phyloP scores from a whole-genome alignment of 2,797 vertebrate genomes.

The Gallirallus australis region DNA sequence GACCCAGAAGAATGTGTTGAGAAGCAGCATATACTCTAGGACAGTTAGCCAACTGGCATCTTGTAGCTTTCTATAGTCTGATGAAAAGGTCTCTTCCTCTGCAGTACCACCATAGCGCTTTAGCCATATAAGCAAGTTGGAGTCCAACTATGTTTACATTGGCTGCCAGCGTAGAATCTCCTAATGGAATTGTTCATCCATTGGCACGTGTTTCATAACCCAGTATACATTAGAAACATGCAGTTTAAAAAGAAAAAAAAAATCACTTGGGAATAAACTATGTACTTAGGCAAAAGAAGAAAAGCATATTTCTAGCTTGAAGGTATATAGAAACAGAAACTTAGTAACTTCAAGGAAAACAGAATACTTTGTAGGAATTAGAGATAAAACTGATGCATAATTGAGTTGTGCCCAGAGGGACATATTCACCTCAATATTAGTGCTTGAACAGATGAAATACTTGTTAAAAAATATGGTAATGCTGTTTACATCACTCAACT shows the following conservation, averaged over 20 bases:
- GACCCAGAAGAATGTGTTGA: background rate
- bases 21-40: background rate
- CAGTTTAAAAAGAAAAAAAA: background rate
- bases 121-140: background rate
- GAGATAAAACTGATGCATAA: constrained; percentile 38
- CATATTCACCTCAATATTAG: constrained; percentile 10
- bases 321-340: constrained; percentile 42
- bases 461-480: constrained; percentile 1
- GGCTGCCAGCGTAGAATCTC: background rate
- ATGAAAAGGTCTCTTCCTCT: background rate
- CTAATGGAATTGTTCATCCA: background rate
- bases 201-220: background rate
- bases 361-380: constrained; percentile 34
- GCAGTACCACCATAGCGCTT: background rate
- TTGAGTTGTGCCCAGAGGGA: constrained; percentile 20
- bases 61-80: background rate
- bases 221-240: background rate
- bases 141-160: background rate
- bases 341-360: constrained; percentile 49
- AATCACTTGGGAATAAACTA: background rate
- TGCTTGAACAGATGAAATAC: constrained; percentile 16
- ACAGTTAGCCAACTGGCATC: background rate
- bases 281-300: background rate
- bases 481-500: background rate
- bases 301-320: constrained; percentile 3